phyloP scores from a whole-genome alignment of 1,140 invertebrate species.

The Harlomillsia oculata region DNA sequence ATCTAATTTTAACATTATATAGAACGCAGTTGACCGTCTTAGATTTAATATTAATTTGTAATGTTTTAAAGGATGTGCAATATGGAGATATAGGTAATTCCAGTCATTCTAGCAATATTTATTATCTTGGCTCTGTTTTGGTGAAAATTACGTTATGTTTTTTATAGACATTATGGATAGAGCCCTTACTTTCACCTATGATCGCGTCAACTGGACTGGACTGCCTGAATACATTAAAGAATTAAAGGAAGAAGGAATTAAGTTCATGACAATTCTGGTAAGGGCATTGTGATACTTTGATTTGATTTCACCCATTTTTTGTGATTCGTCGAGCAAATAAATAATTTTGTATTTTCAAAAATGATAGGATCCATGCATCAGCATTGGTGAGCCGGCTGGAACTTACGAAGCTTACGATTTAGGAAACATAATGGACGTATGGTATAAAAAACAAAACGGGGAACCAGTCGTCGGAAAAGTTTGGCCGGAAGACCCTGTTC shows the following conservation, averaged over 20 bases:
- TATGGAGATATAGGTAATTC: slow-evolving; percentile 41
- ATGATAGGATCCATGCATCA: slow-evolving; percentile 23
- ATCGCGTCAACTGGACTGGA: slow-evolving; percentile 54
- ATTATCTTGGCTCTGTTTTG: background rate
- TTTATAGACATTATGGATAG: slow-evolving; percentile 54
- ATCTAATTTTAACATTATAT: background rate
- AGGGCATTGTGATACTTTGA: no score
- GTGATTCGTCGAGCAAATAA: background rate
- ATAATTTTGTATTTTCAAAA: background rate
- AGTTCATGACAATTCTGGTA: slow-evolving; percentile 41
- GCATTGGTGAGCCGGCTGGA: slow-evolving; percentile 20
- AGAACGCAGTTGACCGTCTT: slow-evolving; percentile 29
- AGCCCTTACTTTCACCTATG: slow-evolving; percentile 73
- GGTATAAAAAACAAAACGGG: slow-evolving; percentile 30
- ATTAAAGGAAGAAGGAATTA: slow-evolving; percentile 43
- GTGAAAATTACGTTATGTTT: background rate
- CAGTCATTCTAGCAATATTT: background rate
- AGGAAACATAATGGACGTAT: slow-evolving; percentile 35
- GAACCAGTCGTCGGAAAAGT: slow-evolving; percentile 36
- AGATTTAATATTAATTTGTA: slow-evolving; percentile 38
- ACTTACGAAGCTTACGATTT: slow-evolving; percentile 28
- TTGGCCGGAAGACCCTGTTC: slow-evolving; percentile 38
- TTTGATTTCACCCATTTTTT: no score
- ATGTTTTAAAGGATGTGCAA: slow-evolving; percentile 42
- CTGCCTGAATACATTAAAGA: slow-evolving; percentile 62